These are phyloP conservation scores for Scortum barcoo DNA, from an alignment of 2,113 vertebrate species.

Conservation along the genomic window DNA sequence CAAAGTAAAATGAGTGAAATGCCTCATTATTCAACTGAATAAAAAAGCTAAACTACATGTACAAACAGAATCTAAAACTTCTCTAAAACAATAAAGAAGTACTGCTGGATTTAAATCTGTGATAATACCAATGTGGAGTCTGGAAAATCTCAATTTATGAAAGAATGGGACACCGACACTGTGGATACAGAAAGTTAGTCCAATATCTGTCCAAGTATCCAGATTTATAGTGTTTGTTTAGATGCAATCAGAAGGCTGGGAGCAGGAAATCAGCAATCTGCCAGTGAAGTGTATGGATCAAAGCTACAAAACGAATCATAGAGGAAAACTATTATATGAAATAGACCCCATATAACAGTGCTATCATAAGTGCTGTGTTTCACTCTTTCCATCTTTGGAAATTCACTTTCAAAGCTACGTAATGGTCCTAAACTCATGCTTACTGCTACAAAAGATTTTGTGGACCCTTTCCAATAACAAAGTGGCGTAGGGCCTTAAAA, in stretches of 20 bases:
- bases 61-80: background rate
- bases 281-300: background rate
- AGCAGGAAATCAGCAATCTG: conserved; percentile 1
- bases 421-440: too few relatives aligned
- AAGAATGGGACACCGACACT: background rate
- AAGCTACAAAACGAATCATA: background rate
- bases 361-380: background rate
- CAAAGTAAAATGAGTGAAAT: conserved; percentile 5
- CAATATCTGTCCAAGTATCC: background rate
- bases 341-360: background rate
- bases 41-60: background rate
- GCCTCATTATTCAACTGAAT: background rate
- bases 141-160: background rate
- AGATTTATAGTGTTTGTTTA: background rate
- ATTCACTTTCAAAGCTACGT: background rate
- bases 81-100: background rate
- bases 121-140: background rate
- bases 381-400: background rate
- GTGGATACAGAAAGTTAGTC: background rate
- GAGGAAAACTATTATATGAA: background rate
- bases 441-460: too few relatives aligned
- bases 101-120: background rate
- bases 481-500: background rate
- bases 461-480: too few relatives aligned
- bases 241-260: conserved; percentile 6